phyloP scores from a whole-genome alignment of 1,140 invertebrate genomes.

The Zophobas atratus region DNA sequence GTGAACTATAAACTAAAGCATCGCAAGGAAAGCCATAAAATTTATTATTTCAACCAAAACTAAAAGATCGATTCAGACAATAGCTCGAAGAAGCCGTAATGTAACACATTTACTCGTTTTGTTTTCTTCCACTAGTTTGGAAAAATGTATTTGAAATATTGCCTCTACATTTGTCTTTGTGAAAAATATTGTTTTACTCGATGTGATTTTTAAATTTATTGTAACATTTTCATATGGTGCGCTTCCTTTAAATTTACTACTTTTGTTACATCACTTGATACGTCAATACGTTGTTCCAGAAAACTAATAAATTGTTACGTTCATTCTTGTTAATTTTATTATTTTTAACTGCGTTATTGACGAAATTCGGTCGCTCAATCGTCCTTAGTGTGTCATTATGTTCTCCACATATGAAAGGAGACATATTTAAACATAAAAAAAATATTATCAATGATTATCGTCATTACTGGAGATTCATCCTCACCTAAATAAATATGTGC shows the following conservation, averaged over 20 bases:
- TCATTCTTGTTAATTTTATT: not conserved
- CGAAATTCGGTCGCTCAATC: too few relatives aligned
- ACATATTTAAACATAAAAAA: too few relatives aligned
- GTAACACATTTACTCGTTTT: slow-evolving; percentile 30
- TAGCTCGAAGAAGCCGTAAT: slow-evolving; percentile 15
- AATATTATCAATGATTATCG: too few relatives aligned
- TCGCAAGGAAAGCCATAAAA: slow-evolving; percentile 17
- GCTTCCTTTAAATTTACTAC: slow-evolving; percentile 34
- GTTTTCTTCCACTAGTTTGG: slow-evolving; percentile 23
- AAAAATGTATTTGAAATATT: slow-evolving; percentile 40
- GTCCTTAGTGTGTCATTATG: too few relatives aligned
- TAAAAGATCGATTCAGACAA: slow-evolving; percentile 22
- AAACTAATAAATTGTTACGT: too few relatives aligned
- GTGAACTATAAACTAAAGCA: slow-evolving; percentile 31
- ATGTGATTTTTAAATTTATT: slow-evolving; percentile 44
- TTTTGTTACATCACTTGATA: slow-evolving; percentile 26
- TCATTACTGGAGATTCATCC: too few relatives aligned
- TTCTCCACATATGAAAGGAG: too few relatives aligned
- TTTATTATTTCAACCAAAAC: slow-evolving; percentile 45
- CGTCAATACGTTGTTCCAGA: slow-evolving; percentile 14
- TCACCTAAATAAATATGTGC: too few relatives aligned
- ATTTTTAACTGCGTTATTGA: too few relatives aligned
- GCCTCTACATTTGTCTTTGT: slow-evolving; percentile 20
- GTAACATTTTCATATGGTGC: slow-evolving; percentile 37
- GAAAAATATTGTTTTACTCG: slow-evolving; percentile 31